Conservation (phyloP, 2,888 invertebrate species). For the Ormyrus nitidulus region DNA sequence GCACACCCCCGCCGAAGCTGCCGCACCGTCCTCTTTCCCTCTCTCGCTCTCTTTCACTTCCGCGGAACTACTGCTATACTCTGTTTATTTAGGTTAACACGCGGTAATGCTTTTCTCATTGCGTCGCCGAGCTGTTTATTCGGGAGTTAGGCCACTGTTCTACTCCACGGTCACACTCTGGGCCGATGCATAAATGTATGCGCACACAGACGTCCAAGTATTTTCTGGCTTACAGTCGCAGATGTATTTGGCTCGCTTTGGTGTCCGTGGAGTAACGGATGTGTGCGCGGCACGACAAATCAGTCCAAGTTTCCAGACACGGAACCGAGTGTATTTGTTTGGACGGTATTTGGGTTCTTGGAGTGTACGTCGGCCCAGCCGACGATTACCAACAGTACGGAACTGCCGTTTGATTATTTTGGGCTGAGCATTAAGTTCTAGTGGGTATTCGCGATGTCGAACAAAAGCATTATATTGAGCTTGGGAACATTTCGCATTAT, state of each 20-base stretch:
- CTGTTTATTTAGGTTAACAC: conserved; percentile 53
- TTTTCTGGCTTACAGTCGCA: conserved; percentile 16
- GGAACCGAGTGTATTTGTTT: no score
- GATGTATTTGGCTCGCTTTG: neutral
- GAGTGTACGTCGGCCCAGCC: no score
- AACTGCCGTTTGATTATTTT: no score
- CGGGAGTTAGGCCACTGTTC: conserved; percentile 46
- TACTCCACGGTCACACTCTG: neutral
- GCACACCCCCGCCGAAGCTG: conserved; percentile 6
- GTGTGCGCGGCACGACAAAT: no score
- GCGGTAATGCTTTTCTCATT: conserved; percentile 52
- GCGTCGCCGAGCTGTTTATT: conserved; percentile 42
- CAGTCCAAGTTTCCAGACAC: no score
- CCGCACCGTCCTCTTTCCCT: neutral
- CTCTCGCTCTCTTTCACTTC: conserved; percentile 13
- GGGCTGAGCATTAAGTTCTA: no score
- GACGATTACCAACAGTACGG: no score
- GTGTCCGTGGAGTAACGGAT: no score
- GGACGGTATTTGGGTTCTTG: no score
- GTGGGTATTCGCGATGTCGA: no score
- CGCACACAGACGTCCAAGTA: neutral
- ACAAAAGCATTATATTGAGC: no score
- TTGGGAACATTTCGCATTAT: no score
- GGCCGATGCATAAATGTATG: neutral
- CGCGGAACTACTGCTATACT: neutral